These are phyloP conservation scores for Drosophila kanekoi DNA, from an alignment of 2,888 invertebrate species.

Conservation along the genomic window DNA sequence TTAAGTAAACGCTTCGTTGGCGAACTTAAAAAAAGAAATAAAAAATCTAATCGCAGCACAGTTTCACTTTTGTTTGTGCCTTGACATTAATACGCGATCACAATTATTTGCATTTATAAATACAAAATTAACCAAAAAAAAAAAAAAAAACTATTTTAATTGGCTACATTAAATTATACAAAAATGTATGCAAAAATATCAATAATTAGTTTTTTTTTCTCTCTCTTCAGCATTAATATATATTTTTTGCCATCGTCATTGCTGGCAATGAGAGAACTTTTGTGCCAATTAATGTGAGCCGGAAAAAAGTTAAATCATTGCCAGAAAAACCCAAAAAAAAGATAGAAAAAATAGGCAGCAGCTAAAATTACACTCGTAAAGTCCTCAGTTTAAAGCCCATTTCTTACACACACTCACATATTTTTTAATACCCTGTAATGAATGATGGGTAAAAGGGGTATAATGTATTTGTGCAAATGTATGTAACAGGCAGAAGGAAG, in stretches of 20 bases:
- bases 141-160: conserved; percentile 28
- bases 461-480: too few species aligned
- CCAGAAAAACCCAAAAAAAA: conserved; percentile 3
- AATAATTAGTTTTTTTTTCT: conserved; percentile 43
- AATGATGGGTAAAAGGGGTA: too few species aligned
- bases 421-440: too few species aligned
- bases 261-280: conserved; percentile 41
- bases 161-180: conserved; percentile 25
- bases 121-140: not conserved
- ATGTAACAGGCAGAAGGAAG: too few species aligned
- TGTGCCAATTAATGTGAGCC: conserved; percentile 22
- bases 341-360: not conserved
- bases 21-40: not conserved
- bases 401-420: not conserved
- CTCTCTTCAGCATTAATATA: conserved; percentile 7
- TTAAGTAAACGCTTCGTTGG: conserved; percentile 6
- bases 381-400: conserved; percentile 3
- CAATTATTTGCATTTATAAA: conserved; percentile 37
- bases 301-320: conserved; percentile 42
- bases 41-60: conserved; percentile 13
- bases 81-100: conserved; percentile 52
- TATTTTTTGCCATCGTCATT: conserved; percentile 29
- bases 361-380: conserved; percentile 18
- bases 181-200: conserved; percentile 25
- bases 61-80: conserved; percentile 52